Conservation (phyloP, 2,113 vertebrate species). For the Pangasianodon gigas region DNA sequence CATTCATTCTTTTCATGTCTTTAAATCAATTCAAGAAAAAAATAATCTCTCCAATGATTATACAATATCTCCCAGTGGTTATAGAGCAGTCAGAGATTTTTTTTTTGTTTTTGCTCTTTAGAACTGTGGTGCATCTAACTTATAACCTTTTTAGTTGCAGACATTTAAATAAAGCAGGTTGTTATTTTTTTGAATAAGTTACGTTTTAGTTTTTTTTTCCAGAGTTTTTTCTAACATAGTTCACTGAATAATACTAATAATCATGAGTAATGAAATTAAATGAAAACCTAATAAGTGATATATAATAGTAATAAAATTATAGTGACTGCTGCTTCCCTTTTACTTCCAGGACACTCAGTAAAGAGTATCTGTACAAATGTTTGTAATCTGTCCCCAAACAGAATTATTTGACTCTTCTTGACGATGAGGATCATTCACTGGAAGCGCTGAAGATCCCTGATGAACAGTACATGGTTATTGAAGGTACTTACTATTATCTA, state of each 20-base stretch:
- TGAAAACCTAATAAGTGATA: not conserved
- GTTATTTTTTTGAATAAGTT: not conserved
- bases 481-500: slow-evolving; percentile 72
- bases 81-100: not conserved
- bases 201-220: not conserved
- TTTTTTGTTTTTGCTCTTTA: not conserved
- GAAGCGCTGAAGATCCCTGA: slow-evolving; percentile 87
- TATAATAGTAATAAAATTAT: not conserved
- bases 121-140: not conserved
- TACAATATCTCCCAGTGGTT: not conserved
- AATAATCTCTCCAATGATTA: no score
- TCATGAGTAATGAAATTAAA: not conserved
- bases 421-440: slow-evolving; percentile 86
- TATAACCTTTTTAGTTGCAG: not conserved
- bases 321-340: not conserved
- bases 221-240: not conserved
- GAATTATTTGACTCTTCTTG: slow-evolving; percentile 86
- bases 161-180: no score
- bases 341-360: no score
- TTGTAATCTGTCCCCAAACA: slow-evolving; percentile 52
- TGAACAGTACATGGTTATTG: slow-evolving; percentile 87
- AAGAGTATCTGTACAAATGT: not conserved
- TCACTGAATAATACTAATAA: not conserved
- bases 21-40: no score
- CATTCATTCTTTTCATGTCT: no score